Percentiles rank a stretch among this genome's conserved stretches.
These are phyloP conservation scores for Synanthedon myopaeformis DNA, from an alignment of 2,888 invertebrate species.

Conservation along the genomic window DNA sequence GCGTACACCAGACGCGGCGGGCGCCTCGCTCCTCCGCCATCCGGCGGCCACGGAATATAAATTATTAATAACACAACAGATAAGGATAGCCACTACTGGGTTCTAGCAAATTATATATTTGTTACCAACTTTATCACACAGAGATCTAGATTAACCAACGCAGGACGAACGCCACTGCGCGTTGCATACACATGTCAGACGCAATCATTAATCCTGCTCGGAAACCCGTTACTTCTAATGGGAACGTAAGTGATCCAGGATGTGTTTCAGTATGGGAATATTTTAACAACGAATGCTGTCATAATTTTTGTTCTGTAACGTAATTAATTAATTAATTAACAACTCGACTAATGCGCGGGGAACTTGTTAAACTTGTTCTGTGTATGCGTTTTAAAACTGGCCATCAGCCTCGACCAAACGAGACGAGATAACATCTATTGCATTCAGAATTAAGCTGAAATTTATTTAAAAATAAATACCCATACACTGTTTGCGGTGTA, in stretches of 20 bases:
- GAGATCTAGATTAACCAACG: constrained; percentile 26
- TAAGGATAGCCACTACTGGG: neutral
- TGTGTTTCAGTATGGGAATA: constrained; percentile 13
- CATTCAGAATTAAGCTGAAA: too few relatives aligned
- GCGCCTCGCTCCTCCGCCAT: too few relatives aligned
- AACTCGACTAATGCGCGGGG: neutral
- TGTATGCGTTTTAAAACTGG: too few relatives aligned
- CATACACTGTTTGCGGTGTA: too few relatives aligned
- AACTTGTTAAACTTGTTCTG: neutral
- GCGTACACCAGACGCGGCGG: too few relatives aligned
- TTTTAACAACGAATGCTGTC: neutral
- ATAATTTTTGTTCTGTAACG: neutral
- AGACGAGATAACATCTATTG: too few relatives aligned
- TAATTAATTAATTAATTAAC: neutral
- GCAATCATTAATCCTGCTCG: constrained; percentile 40
- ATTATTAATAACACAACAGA: neutral
- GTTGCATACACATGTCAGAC: constrained; percentile 29
- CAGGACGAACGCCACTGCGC: constrained; percentile 26
- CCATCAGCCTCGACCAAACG: too few relatives aligned
- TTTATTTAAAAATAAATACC: too few relatives aligned
- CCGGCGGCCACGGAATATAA: neutral
- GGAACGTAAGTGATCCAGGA: constrained; percentile 39
- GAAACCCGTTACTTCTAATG: constrained; percentile 49
- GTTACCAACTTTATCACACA: constrained; percentile 28
- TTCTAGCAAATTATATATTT: constrained; percentile 1